phyloP scores from a whole-genome alignment of 2,113 vertebrate species.

The Apistogramma diplotaenia region DNA sequence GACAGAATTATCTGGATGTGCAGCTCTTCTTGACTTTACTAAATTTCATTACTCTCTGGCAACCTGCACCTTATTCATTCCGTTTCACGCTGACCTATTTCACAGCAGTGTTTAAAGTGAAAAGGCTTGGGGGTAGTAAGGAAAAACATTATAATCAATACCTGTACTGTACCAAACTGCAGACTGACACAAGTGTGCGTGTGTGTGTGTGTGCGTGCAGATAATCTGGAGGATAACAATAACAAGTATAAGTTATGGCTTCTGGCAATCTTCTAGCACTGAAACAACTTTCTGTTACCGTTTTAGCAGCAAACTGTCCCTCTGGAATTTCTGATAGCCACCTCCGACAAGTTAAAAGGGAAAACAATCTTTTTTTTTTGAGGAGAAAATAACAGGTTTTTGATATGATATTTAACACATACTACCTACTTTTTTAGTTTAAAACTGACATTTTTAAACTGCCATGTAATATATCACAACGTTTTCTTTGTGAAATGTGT shows the following conservation, averaged over 20 bases:
- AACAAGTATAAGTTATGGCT: no score
- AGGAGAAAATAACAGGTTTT: neutral
- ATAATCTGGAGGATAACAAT: no score
- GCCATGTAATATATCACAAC: neutral
- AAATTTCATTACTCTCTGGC: neutral
- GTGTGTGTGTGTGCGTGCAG: no score
- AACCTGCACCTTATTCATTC: neutral
- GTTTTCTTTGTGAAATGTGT: neutral
- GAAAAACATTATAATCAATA: neutral
- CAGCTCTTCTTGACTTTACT: neutral
- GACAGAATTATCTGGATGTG: neutral
- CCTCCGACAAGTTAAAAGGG: no score
- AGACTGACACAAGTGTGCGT: no score
- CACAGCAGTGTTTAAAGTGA: neutral
- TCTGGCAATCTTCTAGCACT: neutral
- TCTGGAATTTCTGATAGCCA: no score
- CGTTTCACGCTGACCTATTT: neutral
- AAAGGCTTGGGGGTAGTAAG: neutral
- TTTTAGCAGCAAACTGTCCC: no score
- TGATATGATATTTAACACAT: neutral
- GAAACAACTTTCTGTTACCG: neutral
- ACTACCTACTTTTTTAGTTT: neutral
- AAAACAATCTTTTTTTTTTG: neutral
- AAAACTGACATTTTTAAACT: neutral
- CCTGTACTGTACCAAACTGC: neutral